A percentile compares a stretch with the other conserved stretches of the same genome.
Evolutionary conservation across 1,140 invertebrate species (phyloP).

Genomic region (Elysia chlorotica): DNA sequence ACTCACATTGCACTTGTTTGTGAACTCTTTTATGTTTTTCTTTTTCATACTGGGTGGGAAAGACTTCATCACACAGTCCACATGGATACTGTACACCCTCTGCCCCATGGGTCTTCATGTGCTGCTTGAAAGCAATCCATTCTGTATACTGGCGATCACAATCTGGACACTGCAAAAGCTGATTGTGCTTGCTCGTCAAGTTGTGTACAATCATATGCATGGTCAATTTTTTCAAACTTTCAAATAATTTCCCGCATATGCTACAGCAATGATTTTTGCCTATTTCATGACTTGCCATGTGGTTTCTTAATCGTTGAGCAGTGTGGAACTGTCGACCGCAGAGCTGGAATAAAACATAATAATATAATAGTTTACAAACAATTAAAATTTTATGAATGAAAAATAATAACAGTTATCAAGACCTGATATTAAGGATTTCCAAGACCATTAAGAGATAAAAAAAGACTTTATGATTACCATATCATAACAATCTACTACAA

Average conservation of each 20-base stretch:
- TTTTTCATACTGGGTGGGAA: constrained; percentile 29
- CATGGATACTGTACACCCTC: constrained; percentile 32
- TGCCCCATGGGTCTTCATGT: constrained; percentile 32
- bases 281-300: constrained; percentile 30
- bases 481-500: too few relatives aligned
- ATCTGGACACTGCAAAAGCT: constrained; percentile 25
- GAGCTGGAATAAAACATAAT: constrained; percentile 7
- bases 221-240: constrained; percentile 26
- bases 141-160: constrained; percentile 28
- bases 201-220: constrained; percentile 29
- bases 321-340: constrained; percentile 31
- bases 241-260: constrained; percentile 30
- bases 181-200: constrained; percentile 19
- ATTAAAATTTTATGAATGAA: background rate
- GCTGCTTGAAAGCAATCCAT: constrained; percentile 32
- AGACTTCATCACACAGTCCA: constrained; percentile 26
- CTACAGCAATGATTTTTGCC: constrained; percentile 30
- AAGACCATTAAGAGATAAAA: too few relatives aligned
- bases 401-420: background rate
- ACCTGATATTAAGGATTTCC: too few relatives aligned
- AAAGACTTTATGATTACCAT: too few relatives aligned
- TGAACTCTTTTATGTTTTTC: constrained; percentile 28
- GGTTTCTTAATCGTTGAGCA: constrained; percentile 26
- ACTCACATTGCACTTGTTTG: constrained; percentile 28
- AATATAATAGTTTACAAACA: background rate